Evolutionary conservation across 92 coral and sea anemone species (phyloP).

Genomic region (Blastomussa wellsi): DNA sequence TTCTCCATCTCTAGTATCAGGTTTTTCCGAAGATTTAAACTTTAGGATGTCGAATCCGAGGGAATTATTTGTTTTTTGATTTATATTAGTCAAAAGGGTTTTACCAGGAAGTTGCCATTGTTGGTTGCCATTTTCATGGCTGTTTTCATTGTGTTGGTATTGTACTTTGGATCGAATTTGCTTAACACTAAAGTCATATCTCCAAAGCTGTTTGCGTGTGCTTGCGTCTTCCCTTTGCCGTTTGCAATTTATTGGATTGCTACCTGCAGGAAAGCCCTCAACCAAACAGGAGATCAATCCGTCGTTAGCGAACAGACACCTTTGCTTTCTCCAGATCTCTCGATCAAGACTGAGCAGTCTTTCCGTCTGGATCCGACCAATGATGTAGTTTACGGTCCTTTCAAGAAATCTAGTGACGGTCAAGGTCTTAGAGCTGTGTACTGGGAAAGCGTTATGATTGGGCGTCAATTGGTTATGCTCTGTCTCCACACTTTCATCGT

Average conservation of each 20-base stretch:
- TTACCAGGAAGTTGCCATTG: neutral
- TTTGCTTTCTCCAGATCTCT: neutral
- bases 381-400: slow-evolving; percentile 53
- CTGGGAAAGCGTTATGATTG: slow-evolving; percentile 59
- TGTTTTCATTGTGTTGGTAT: slow-evolving; percentile 46
- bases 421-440: slow-evolving; percentile 34
- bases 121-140: neutral
- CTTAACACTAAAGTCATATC: slow-evolving; percentile 54
- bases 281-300: neutral
- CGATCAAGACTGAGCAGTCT: neutral
- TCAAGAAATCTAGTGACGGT: neutral
- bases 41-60: too few species aligned
- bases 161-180: slow-evolving; percentile 67
- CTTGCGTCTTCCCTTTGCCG: slow-evolving; percentile 8
- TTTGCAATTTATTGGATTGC: slow-evolving; percentile 8
- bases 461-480: slow-evolving; percentile 40
- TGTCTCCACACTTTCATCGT: slow-evolving; percentile 36
- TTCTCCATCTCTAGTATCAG: too few species aligned
- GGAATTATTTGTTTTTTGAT: too few species aligned
- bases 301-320: neutral
- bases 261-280: neutral
- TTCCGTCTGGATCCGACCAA: neutral
- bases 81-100: neutral
- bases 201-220: neutral
- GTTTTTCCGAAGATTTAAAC: too few species aligned